phyloP scores from a whole-genome alignment of 2,888 invertebrate genomes.

The Eurytoma californica region DNA sequence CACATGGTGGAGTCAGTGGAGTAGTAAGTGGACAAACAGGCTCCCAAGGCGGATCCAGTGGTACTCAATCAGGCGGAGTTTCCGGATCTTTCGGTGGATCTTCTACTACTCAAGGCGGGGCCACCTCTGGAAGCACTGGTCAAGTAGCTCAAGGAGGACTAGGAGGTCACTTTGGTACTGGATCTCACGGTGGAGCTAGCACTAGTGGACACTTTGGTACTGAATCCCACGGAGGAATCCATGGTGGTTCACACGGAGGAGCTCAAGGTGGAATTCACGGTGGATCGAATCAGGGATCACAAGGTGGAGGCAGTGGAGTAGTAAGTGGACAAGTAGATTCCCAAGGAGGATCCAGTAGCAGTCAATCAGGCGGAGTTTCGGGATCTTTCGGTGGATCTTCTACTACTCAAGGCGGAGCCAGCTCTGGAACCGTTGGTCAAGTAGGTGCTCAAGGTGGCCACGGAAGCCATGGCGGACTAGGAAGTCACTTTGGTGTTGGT shows the following conservation, averaged over 20 bases:
- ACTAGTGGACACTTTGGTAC: background rate
- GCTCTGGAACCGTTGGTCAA: conserved; percentile 2
- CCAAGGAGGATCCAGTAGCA: background rate
- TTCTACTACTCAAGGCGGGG: background rate
- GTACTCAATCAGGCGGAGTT: background rate
- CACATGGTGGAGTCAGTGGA: background rate
- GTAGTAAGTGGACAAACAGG: background rate
- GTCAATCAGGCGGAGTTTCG: background rate
- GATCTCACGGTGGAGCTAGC: background rate
- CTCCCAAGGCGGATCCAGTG: background rate
- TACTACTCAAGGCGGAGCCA: conserved; percentile 12
- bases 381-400: conserved; percentile 1
- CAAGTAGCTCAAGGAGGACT: conserved; percentile 4
- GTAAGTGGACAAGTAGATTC: background rate
- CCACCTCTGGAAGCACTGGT: background rate
- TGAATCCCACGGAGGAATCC: background rate
- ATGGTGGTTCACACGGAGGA: background rate
- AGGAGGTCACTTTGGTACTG: conserved; percentile 5
- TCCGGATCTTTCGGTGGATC: background rate
- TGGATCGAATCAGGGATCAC: background rate
- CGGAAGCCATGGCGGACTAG: background rate
- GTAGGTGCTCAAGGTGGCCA: background rate
- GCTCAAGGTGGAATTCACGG: background rate
- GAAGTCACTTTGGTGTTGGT: background rate
- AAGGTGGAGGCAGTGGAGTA: background rate